These are phyloP conservation scores for Loxodonta africana DNA, from an alignment of 2,113 vertebrate genomes.

Conservation along the genomic window DNA sequence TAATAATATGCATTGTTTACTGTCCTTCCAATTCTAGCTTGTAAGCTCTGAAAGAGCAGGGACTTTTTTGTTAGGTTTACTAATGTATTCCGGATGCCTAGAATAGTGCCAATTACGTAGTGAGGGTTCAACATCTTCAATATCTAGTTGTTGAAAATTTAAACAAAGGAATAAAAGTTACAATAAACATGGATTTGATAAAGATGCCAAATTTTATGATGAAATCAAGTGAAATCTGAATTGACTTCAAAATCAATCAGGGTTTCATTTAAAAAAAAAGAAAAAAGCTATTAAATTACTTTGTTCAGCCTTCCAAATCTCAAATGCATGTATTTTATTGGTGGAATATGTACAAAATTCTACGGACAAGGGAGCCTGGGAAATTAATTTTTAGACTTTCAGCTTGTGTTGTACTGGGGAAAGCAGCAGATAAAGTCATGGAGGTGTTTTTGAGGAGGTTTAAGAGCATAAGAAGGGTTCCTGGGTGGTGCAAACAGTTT, in stretches of 20 bases:
- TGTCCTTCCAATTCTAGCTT: neutral
- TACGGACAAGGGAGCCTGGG: neutral
- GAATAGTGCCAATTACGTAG: neutral
- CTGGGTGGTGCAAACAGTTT: too few species aligned
- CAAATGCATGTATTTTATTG: neutral
- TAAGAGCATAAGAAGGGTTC: too few species aligned
- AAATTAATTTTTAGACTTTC: neutral
- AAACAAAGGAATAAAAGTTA: neutral
- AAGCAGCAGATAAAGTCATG: neutral
- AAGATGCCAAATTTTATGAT: neutral
- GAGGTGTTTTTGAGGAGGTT: neutral
- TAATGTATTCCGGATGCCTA: neutral
- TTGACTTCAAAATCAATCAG: neutral
- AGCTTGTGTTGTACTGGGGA: neutral
- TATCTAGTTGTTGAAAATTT: neutral
- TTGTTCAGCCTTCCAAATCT: neutral
- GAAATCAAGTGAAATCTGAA: neutral
- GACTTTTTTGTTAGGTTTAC: neutral
- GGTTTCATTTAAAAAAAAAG: neutral
- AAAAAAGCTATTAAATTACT: neutral
- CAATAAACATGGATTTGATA: neutral
- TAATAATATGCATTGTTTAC: neutral
- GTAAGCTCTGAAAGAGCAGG: neutral
- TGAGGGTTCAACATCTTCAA: neutral
- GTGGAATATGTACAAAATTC: neutral